Conservation (phyloP, 2,797 vertebrate genomes). For the Poecile montanus region DNA sequence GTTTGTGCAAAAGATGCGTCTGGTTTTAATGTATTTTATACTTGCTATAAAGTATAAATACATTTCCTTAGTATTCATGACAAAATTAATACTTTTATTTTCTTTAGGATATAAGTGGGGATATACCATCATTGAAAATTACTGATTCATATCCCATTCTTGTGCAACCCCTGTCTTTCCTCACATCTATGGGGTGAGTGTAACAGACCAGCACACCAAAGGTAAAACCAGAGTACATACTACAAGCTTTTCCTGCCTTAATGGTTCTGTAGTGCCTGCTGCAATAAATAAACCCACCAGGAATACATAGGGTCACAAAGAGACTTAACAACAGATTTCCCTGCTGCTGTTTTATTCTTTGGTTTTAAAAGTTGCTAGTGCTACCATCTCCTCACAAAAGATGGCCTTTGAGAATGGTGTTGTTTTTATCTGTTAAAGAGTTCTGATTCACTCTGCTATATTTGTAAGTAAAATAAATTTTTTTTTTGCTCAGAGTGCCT, state of each 20-base stretch:
- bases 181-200: neutral
- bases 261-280: neutral
- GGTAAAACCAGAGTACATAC: neutral
- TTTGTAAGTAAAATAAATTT: neutral
- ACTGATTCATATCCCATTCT: neutral
- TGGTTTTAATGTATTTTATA: slow-evolving; percentile 19
- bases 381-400: neutral
- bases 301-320: neutral
- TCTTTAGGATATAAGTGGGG: neutral
- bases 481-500: neutral
- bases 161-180: neutral
- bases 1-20: neutral
- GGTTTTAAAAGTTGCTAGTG: neutral
- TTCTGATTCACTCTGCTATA: neutral
- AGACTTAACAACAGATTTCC: neutral
- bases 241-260: neutral
- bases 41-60: slow-evolving; percentile 31
- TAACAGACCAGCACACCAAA: neutral
- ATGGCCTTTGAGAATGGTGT: neutral
- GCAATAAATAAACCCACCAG: neutral
- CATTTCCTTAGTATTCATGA: neutral
- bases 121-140: neutral
- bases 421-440: neutral
- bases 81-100: neutral
- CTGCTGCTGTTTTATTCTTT: neutral